Conservation (phyloP, 2,888 invertebrate species). For the Acanthosepion esculentum region DNA sequence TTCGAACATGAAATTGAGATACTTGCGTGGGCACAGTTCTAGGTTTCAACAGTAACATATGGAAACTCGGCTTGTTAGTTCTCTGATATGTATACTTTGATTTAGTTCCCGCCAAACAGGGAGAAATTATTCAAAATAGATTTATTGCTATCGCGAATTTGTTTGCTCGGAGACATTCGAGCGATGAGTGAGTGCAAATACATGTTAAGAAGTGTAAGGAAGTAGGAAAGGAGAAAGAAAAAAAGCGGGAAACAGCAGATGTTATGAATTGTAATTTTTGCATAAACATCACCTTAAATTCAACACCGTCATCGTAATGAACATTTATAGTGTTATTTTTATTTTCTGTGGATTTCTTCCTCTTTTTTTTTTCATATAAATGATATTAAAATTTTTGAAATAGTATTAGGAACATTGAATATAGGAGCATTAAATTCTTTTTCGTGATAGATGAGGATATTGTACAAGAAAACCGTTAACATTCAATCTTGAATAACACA, state of each 20-base stretch:
- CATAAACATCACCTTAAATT: not conserved
- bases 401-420: too few relatives aligned
- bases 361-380: too few relatives aligned
- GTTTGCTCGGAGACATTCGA: not conserved
- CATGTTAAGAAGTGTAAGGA: not conserved
- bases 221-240: not conserved
- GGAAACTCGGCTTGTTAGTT: not conserved
- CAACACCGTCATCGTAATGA: not conserved
- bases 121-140: not conserved
- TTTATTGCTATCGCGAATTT: not conserved
- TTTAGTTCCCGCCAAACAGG: not conserved
- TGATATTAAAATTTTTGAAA: too few relatives aligned
- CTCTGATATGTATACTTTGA: not conserved
- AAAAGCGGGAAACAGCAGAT: not conserved
- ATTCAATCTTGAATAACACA: too few relatives aligned
- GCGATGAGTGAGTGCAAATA: not conserved
- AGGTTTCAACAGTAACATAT: not conserved
- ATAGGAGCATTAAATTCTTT: too few relatives aligned
- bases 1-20: not conserved
- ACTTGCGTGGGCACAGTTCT: not conserved
- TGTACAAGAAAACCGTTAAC: too few relatives aligned
- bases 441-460: too few relatives aligned
- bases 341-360: too few relatives aligned
- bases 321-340: not conserved
- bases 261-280: constrained; percentile 18